Base-by-base conservation (phyloP, 2,888 invertebrate genomes). In the Arrhopalites spinosus region DNA sequence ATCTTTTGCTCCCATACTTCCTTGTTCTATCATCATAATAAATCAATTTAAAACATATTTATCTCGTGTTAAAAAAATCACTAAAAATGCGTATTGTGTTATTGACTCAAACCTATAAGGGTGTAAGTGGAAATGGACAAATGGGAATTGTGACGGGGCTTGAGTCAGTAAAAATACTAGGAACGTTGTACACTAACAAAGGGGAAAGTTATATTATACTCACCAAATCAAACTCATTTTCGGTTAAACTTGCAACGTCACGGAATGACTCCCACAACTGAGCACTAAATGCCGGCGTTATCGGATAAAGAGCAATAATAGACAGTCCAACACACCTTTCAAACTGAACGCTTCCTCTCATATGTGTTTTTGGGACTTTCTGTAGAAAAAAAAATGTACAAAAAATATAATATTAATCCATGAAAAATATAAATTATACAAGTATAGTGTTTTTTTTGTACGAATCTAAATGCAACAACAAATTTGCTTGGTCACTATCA, bases 211-310 rank as follows among this genome's bases (percentile, higher is more conserved):
- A 7, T 36, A 7, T 36, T 36, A 36, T 30, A 53, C 78, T 75
- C 80, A 83, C 86, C 91, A 93, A 92, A 67, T 88, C 84, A 67
- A 93, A 88, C 80, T 90, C 88, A 13, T 81, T 83, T 88, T 88
- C 17, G 90, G 83, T 81, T 89, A 88, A 81, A 90, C 87, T 3
- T 90, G 90, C 1, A 90, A 90, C 0, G 89, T 88, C 47, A 88
- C 86, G 83, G 94, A 91, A 68, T 92, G 94, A 27, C 90, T 88
- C 78, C 97, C 97, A 98, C 20, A 97, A 86, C 86, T 97, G 96
- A 0, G 93, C 93, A 45, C 94, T 91, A 86, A 96, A 96, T 86
- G 95, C 93, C 0, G 98, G 98, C 0, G 93, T 92, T 84, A 96
- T 89, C 0, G 97, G 96, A 2, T 94, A 90, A 56, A 96, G 84